Evolutionary conservation across 2,113 vertebrate species (phyloP), one percentile per base, ranked within the genome.

Genomic region (Neotoma lepida): DNA sequence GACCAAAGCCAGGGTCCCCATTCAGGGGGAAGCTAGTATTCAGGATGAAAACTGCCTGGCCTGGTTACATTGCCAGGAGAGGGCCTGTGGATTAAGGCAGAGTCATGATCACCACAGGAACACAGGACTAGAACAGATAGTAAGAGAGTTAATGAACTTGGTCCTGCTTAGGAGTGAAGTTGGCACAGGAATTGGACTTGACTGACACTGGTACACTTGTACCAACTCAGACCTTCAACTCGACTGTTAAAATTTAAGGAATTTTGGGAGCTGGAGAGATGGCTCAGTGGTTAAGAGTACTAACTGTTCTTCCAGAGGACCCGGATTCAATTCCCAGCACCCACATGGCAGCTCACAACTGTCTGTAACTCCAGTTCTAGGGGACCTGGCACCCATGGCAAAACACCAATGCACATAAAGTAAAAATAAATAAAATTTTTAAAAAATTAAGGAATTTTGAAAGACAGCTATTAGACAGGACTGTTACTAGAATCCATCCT

Each of bases 391-490:
- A n/a, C n/a, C n/a, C n/a, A n/a, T n/a, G n/a, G n/a, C n/a, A n/a
- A n/a, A n/a, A n/a, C n/a, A n/a, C n/a, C n/a, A n/a, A n/a, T n/a
- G n/a, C n/a, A n/a, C n/a, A n/a, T n/a, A n/a, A n/a, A n/a, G n/a
- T n/a, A n/a, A n/a, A n/a, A n/a, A n/a, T n/a, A n/a, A n/a, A n/a
- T n/a, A n/a, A n/a, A n/a, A n/a, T n/a, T n/a, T n/a, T n/a, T n/a
- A n/a, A 68, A 73, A 73, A 33, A 68, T 78, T 33, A 93, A 78
- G 86, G 39, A 92, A 92, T n/a, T 87, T 94, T 78, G 22, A 58
- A 88, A 84, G 61, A 64, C 41, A 81, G 28, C 33, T 49, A 1
- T 73, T 87, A 87, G 89, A 51, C 68, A 84, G 4, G 4, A 9
- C 51, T 14, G 51, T 46, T 61, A 78, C 56, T 93, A 87, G 84